These are phyloP conservation scores for Albula glossodonta DNA, from an alignment of 2,113 vertebrate species.

Conservation along the genomic window DNA sequence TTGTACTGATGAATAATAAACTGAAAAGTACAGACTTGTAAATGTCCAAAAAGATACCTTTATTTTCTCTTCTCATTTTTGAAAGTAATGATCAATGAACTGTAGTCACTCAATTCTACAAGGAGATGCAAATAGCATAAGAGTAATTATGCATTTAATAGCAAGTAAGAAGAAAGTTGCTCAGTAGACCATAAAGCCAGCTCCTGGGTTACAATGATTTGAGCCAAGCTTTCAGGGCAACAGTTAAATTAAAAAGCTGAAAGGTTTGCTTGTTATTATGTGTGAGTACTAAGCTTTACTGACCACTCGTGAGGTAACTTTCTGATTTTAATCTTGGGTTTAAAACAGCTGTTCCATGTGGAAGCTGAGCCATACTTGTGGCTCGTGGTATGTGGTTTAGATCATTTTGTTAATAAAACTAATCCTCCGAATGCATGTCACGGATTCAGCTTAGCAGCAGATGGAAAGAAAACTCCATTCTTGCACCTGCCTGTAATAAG, in stretches of 20 bases:
- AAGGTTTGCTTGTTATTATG: neutral
- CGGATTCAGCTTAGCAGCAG: neutral
- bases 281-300: neutral
- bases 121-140: neutral
- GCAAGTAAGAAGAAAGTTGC: neutral
- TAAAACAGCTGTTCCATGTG: neutral
- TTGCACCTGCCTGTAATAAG: neutral
- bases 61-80: no score
- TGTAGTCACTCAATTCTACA: no score
- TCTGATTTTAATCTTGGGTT: neutral
- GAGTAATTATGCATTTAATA: neutral
- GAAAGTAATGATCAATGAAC: no score
- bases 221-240: neutral
- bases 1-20: no score
- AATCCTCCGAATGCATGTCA: neutral
- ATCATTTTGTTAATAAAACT: neutral
- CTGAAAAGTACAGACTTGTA: no score
- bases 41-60: no score
- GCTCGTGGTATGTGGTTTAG: neutral
- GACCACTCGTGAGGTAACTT: neutral
- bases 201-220: no score
- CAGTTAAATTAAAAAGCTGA: neutral
- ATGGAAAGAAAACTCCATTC: neutral
- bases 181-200: neutral
- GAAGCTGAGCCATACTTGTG: neutral